A percentile compares a stretch with the other conserved stretches of the same genome.
These are phyloP conservation scores for Heliangelus exortis DNA, from an alignment of 2,797 vertebrate genomes.

Conservation along the genomic window DNA sequence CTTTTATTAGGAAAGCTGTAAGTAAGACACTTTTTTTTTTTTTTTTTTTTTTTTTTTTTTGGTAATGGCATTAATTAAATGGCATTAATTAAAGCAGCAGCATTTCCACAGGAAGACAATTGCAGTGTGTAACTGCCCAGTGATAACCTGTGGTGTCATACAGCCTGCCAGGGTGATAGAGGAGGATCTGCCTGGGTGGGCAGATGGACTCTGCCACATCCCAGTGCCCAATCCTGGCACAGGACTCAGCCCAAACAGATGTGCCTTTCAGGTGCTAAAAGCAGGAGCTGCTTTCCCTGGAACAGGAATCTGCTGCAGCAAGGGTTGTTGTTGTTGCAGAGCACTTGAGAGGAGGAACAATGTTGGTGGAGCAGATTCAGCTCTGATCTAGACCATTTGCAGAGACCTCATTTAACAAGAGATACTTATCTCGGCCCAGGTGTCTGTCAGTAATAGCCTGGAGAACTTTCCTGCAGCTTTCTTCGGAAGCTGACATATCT, in stretches of 20 bases:
- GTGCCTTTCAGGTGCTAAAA: neutral
- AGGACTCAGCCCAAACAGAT: fast-evolving
- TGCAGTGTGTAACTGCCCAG: neutral
- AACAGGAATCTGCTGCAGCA: neutral
- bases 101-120: neutral
- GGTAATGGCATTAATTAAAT: neutral
- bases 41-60: neutral
- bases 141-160: neutral
- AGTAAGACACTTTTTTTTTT: neutral
- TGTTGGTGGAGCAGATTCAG: neutral
- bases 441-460: constrained; percentile 23
- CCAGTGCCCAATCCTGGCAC: fast-evolving
- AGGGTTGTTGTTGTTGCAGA: neutral
- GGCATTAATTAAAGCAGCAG: neutral
- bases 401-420: neutral
- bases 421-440: neutral
- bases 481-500: neutral
- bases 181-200: neutral
- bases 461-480: constrained; percentile 2
- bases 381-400: neutral
- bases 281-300: neutral
- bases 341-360: neutral
- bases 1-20: neutral
- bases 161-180: neutral
- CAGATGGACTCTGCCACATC: neutral